phyloP scores from a whole-genome alignment of 2,888 invertebrate species.

The Phyllotreta cruciferae region DNA sequence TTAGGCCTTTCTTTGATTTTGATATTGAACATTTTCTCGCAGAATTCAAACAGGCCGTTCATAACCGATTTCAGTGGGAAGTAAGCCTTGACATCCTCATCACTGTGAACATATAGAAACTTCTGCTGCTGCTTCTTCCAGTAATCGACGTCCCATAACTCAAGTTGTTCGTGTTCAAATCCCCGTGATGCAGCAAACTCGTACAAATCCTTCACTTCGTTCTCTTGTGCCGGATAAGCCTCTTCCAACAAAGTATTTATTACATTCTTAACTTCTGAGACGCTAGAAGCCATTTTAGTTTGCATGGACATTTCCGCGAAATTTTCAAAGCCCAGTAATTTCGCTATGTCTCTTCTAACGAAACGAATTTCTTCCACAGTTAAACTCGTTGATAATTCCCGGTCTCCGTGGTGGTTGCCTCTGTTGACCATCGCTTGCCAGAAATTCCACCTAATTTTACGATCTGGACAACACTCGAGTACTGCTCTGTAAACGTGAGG shows the following conservation, averaged over 20 bases:
- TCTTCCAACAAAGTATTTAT: conserved; percentile 71
- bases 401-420: conserved; percentile 72
- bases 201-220: conserved; percentile 75
- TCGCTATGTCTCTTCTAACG: conserved; percentile 74
- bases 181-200: conserved; percentile 78
- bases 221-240: conserved; percentile 77
- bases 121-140: conserved; percentile 82
- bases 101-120: conserved; percentile 71
- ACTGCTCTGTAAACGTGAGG: conserved; percentile 76
- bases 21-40: conserved; percentile 80
- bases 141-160: conserved; percentile 86
- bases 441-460: conserved; percentile 78
- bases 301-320: conserved; percentile 90
- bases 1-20: conserved; percentile 72
- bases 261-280: conserved; percentile 66
- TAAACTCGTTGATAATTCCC: conserved; percentile 72
- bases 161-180: conserved; percentile 67
- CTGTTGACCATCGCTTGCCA: conserved; percentile 82
- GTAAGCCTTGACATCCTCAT: conserved; percentile 76
- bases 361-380: conserved; percentile 80
- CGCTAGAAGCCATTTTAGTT: conserved; percentile 88
- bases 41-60: conserved; percentile 77
- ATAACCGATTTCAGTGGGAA: conserved; percentile 85
- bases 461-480: conserved; percentile 84
- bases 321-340: conserved; percentile 77